phyloP scores from a whole-genome alignment of 2,888 invertebrate species.

The Spilosoma lubricipeda region DNA sequence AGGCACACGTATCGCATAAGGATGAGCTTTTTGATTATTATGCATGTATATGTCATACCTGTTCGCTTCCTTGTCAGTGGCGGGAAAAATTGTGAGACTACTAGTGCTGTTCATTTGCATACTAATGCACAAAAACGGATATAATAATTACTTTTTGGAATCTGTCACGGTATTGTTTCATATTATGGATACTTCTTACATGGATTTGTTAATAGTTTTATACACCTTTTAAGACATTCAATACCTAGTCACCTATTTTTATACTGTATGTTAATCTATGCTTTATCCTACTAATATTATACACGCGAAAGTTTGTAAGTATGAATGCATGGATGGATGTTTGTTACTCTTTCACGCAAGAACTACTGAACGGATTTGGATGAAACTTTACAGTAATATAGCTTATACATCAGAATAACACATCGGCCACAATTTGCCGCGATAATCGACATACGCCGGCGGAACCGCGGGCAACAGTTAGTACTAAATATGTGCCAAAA shows the following conservation, averaged over 20 bases:
- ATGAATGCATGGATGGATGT: too few species aligned
- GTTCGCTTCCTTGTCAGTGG: slow-evolving; percentile 40
- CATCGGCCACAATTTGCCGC: too few species aligned
- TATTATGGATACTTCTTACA: not conserved
- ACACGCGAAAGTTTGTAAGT: too few species aligned
- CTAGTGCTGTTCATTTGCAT: slow-evolving; percentile 15
- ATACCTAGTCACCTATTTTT: not conserved
- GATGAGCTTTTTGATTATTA: slow-evolving; percentile 41
- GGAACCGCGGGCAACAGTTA: too few species aligned
- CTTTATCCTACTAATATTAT: too few species aligned
- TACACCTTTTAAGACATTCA: not conserved
- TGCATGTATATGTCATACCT: slow-evolving; percentile 40
- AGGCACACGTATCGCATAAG: slow-evolving; percentile 42
- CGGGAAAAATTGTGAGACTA: slow-evolving; percentile 2
- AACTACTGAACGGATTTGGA: too few species aligned
- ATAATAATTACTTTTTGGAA: not conserved
- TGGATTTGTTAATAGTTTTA: not conserved
- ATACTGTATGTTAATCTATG: not conserved
- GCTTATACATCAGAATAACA: too few species aligned
- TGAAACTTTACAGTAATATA: too few species aligned
- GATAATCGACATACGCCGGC: too few species aligned
- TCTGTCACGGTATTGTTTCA: not conserved
- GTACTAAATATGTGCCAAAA: not conserved
- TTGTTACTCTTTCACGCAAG: too few species aligned
- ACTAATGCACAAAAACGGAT: not conserved